These are phyloP conservation scores for Heliopora coerulea DNA, from an alignment of 92 coral and sea anemone species.

Conservation along the genomic window DNA sequence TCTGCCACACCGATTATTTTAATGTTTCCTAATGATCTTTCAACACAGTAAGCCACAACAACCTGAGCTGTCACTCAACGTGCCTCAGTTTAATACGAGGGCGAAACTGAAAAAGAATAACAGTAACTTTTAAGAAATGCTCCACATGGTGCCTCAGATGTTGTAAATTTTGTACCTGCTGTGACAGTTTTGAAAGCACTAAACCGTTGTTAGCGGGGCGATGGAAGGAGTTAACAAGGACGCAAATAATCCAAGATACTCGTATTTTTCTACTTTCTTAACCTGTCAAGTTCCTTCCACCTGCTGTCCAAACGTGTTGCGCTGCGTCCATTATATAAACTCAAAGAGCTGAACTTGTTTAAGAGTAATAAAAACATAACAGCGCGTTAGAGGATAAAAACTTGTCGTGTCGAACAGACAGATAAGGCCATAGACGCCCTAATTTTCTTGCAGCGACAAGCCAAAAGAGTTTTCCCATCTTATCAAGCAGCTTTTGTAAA, in stretches of 20 bases:
- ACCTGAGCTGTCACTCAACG: conserved; percentile 25
- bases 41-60: conserved; percentile 17
- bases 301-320: background rate
- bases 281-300: background rate
- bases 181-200: background rate
- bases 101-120: background rate
- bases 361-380: no score
- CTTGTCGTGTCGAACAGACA: background rate
- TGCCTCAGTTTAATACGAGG: conserved; percentile 13
- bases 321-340: background rate
- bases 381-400: background rate
- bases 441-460: background rate
- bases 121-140: background rate
- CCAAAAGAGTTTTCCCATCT: background rate
- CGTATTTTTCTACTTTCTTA: background rate
- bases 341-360: background rate
- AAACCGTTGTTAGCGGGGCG: background rate
- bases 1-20: conserved; percentile 4
- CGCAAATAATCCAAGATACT: background rate
- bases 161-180: background rate
- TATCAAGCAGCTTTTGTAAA: conserved; percentile 39
- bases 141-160: background rate
- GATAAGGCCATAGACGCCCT: background rate
- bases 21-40: conserved; percentile 33
- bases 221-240: background rate